These are phyloP conservation scores for Bactericera cockerelli DNA, from an alignment of 1,140 invertebrate genomes.

Conservation along the genomic window DNA sequence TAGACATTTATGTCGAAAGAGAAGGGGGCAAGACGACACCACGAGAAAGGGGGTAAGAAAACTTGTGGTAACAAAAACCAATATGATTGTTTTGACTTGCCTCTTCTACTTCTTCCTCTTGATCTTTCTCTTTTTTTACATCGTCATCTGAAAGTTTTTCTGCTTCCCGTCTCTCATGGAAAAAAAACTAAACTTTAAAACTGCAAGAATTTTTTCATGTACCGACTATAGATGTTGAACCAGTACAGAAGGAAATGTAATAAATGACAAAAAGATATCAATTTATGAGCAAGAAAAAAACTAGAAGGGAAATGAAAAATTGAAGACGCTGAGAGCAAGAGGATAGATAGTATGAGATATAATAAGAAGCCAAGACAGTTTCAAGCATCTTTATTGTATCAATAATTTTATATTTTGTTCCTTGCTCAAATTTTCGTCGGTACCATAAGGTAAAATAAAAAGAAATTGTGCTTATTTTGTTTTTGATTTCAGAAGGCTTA, in stretches of 20 bases:
- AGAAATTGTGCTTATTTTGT: no score
- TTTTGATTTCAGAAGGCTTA: conserved; percentile 33
- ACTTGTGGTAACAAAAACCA: conserved; percentile 1
- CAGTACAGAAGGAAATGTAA: not conserved
- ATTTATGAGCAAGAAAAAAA: not conserved
- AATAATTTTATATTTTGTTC: no score
- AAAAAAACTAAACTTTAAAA: not conserved
- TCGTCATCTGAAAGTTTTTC: not conserved
- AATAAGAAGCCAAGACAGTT: no score
- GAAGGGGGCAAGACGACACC: not conserved
- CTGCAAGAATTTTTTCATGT: not conserved
- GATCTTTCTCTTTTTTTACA: not conserved
- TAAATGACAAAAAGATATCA: not conserved
- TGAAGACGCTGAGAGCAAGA: not conserved
- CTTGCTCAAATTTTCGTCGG: no score
- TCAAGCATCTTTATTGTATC: no score
- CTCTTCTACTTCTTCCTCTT: not conserved
- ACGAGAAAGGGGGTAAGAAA: no score
- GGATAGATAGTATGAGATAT: not conserved
- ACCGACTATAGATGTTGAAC: not conserved
- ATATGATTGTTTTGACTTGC: not conserved
- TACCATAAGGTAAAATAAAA: no score
- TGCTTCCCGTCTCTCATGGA: not conserved
- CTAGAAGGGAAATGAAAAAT: not conserved
- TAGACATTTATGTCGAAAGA: conserved; percentile 2